These are phyloP conservation scores for Orthochromis malagaraziensis DNA, from an alignment of 2,113 vertebrate species.

Conservation along the genomic window DNA sequence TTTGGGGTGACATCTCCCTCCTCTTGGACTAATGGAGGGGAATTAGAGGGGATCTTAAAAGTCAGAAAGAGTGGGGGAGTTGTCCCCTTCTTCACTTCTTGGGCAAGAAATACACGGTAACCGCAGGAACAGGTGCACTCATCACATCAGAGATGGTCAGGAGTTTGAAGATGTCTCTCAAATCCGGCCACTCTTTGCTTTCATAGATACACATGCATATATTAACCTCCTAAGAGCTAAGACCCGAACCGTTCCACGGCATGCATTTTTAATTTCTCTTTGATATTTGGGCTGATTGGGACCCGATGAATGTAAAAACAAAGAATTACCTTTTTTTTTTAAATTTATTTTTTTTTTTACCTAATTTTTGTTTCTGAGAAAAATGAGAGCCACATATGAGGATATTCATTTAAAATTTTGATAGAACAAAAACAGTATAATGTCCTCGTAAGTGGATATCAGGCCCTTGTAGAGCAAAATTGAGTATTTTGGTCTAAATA, in stretches of 20 bases:
- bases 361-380: background rate
- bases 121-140: constrained; percentile 31
- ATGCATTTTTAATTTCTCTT: background rate
- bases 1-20: constrained; percentile 73
- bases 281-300: background rate
- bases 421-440: background rate
- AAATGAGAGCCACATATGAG: background rate
- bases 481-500: background rate
- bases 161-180: background rate
- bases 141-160: background rate
- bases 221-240: background rate
- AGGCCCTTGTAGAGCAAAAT: background rate
- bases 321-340: background rate
- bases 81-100: constrained; percentile 18
- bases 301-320: background rate
- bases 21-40: constrained; percentile 64
- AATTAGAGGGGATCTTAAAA: constrained; percentile 68
- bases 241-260: accelerated
- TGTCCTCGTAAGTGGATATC: background rate
- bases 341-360: background rate
- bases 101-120: constrained; percentile 21
- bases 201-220: background rate
- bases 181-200: background rate
- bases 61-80: constrained; percentile 9
- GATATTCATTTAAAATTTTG: background rate